phyloP scores from a whole-genome alignment of 35 echinoderm and acorn worm species.

The Eucidaris tribuloides region DNA sequence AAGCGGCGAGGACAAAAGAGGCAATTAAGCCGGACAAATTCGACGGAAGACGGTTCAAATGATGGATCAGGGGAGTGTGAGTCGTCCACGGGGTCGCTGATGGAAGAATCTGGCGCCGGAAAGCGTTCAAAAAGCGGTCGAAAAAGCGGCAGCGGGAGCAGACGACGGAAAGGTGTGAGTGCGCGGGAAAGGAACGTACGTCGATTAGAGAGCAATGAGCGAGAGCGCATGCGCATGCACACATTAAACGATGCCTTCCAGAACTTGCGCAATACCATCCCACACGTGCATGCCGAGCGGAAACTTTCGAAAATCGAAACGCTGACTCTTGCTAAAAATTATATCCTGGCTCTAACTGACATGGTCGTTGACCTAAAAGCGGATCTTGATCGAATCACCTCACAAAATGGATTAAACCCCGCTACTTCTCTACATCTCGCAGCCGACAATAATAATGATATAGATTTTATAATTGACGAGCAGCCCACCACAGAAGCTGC shows the following conservation, averaged over 20 bases:
- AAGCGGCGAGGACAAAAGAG: slow-evolving; percentile 51
- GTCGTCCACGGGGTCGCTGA: slow-evolving; percentile 73
- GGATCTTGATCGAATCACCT: slow-evolving; percentile 68
- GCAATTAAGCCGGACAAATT: slow-evolving; percentile 67
- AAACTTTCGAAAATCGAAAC: slow-evolving; percentile 99
- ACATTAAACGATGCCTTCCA: slow-evolving; percentile 99
- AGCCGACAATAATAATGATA: slow-evolving; percentile 28
- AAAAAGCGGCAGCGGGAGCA: slow-evolving; percentile 43
- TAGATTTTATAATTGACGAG: slow-evolving; percentile 36
- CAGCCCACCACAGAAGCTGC: slow-evolving; percentile 17
- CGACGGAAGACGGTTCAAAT: slow-evolving; percentile 81
- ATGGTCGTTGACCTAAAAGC: slow-evolving; percentile 82
- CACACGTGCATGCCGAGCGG: slow-evolving; percentile 85
- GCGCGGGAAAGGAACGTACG: slow-evolving; percentile 87
- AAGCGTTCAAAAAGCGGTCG: slow-evolving; percentile 53
- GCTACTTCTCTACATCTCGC: not conserved
- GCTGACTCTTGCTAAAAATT: slow-evolving; percentile 91
- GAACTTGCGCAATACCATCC: slow-evolving; percentile 94
- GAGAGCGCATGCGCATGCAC: slow-evolving; percentile 98
- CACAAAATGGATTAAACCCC: slow-evolving; percentile 25
- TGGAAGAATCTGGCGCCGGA: slow-evolving; percentile 54
- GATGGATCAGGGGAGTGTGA: slow-evolving; percentile 88
- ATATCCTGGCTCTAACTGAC: slow-evolving; percentile 85
- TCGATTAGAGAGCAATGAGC: slow-evolving; percentile 96
- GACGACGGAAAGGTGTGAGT: slow-evolving; percentile 75